Evolutionary conservation across 30 jellyfish, hydroid and myxozoan species (phyloP).

Genomic region (Sanderia malayensis): DNA sequence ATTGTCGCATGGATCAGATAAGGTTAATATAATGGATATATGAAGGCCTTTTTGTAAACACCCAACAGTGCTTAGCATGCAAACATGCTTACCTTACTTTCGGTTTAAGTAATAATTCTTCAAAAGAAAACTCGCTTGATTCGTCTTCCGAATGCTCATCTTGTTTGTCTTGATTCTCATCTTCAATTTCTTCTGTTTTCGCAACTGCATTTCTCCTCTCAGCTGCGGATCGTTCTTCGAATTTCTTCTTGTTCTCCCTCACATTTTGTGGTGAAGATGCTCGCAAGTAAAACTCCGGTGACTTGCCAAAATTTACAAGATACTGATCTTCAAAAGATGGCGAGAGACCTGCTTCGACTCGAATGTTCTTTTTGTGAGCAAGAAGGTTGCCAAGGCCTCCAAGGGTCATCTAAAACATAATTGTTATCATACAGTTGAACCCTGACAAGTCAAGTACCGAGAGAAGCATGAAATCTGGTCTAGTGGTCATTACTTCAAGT

Average conservation of each 20-base stretch:
- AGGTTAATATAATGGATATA: too few relatives aligned
- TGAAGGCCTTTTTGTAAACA: too few relatives aligned
- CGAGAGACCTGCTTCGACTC: constrained; percentile 74
- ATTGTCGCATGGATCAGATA: too few relatives aligned
- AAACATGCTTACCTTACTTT: constrained; percentile 91
- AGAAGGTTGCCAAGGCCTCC: constrained; percentile 90
- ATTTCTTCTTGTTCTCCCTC: constrained; percentile 38
- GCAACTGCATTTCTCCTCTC: too few relatives aligned
- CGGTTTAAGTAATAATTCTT: constrained; percentile 76
- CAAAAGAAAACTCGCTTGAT: constrained; percentile 58
- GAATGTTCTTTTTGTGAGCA: constrained; percentile 59
- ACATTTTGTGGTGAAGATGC: constrained; percentile 92
- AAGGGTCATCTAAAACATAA: constrained; percentile 75
- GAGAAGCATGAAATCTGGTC: too few relatives aligned
- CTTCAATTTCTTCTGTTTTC: constrained; percentile 63
- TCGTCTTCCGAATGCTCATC: constrained; percentile 84
- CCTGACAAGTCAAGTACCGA: too few relatives aligned
- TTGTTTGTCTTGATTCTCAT: constrained; percentile 43
- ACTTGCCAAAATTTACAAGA: constrained; percentile 44
- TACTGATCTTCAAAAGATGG: constrained; percentile 88
- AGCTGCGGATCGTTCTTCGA: constrained; percentile 51
- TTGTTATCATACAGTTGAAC: too few relatives aligned
- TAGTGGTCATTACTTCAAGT: too few relatives aligned
- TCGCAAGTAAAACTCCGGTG: constrained; percentile 72
- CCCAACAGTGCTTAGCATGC: too few relatives aligned